Evolutionary conservation across 2,113 vertebrate genomes (phyloP), one percentile per base, ranked within the genome.

Genomic region (Alligator sinensis): DNA sequence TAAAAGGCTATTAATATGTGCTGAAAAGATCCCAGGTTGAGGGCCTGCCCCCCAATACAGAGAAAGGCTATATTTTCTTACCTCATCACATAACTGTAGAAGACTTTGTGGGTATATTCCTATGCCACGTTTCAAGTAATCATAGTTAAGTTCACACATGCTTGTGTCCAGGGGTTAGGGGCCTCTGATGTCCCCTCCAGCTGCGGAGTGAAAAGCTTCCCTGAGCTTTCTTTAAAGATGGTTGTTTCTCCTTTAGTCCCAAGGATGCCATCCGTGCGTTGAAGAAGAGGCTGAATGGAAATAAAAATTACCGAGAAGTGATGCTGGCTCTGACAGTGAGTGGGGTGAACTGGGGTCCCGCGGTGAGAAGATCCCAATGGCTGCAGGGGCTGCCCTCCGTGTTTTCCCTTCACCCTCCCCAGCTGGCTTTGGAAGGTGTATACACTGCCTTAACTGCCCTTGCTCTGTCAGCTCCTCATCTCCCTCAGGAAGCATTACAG

Each of bases 281-380:
- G 85, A 99, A 99, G 98, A 99, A 99, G 97, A 98, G 99, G 84
- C 98, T 99, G 86, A 99, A 98, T 34, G 99, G 99, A 88, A 99
- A 99, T 97, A 98, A 98, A 95, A 99, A 99, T 97, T 99, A 99
- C 95, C 98, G 99, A 91, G 99, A 99, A 94, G 99, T 99, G 95
- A 99, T 99, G 99, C 95, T 99, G 96, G 98, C 99, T 0, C 97
- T 99, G 95, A 99, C 99, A 72, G 99, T 99, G 96, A 99, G 99
- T 97, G 60, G 86, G 60, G 61, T 81, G 87, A 85, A 55, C 83
- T 86, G 90, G 87, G 84, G 81, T 89, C 88, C 89, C 82, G 87
- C 72, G 1, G 78, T 95, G 90, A 91, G 82, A 92, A 94, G 78
- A 93, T 70, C 62, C 66, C 83, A 38, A 38, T 38, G 47, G 47